Evolutionary conservation across 2,888 invertebrate species (phyloP).

Genomic region (Argyresthia goedartella): DNA sequence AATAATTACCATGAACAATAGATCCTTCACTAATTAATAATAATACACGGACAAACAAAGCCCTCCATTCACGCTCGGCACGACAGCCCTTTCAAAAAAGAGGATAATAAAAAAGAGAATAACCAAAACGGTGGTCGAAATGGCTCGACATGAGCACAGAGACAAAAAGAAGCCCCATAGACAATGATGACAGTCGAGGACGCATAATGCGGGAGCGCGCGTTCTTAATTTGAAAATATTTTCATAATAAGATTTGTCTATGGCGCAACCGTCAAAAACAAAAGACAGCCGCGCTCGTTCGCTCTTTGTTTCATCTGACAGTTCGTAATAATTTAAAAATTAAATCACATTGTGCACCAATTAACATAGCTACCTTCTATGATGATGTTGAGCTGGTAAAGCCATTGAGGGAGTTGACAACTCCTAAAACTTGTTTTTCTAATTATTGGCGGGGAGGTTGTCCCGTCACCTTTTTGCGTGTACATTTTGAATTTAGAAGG

Average conservation of each 20-base stretch:
- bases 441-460: slow-evolving; percentile 30
- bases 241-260: slow-evolving; percentile 71
- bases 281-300: slow-evolving; percentile 33
- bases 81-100: slow-evolving; percentile 43
- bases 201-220: slow-evolving; percentile 67
- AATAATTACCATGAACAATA: slow-evolving; percentile 70
- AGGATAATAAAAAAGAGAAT: slow-evolving; percentile 29
- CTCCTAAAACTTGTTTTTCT: slow-evolving; percentile 32
- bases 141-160: slow-evolving; percentile 65
- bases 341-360: slow-evolving; percentile 35
- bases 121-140: slow-evolving; percentile 70
- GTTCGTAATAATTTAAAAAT: slow-evolving; percentile 56
- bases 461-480: slow-evolving; percentile 43
- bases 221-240: slow-evolving; percentile 70
- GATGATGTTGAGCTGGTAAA: slow-evolving; percentile 10
- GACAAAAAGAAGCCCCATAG: slow-evolving; percentile 60
- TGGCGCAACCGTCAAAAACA: slow-evolving; percentile 57
- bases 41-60: slow-evolving; percentile 70
- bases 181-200: slow-evolving; percentile 67
- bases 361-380: slow-evolving; percentile 23
- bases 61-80: slow-evolving; percentile 63
- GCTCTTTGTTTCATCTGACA: slow-evolving; percentile 52
- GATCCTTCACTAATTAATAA: slow-evolving; percentile 67
- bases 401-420: slow-evolving; percentile 32
- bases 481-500: slow-evolving; percentile 37